Conservation (phyloP, 2,797 vertebrate genomes). For the Hybognathus amarus region DNA sequence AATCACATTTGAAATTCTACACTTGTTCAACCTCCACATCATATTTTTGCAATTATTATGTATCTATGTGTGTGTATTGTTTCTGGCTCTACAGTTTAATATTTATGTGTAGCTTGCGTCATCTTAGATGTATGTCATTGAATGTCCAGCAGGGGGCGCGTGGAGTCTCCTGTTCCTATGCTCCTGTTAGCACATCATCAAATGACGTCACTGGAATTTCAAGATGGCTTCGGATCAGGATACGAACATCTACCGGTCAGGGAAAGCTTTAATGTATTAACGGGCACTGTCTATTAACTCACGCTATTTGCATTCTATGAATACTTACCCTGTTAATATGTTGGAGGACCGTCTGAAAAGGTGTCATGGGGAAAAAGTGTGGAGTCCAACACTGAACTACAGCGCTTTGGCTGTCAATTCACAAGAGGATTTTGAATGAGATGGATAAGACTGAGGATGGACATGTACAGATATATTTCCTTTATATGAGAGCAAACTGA, state of each 20-base stretch:
- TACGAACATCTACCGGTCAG: constrained; percentile 41
- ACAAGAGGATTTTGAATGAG: constrained; percentile 39
- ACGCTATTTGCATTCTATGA: neutral
- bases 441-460: constrained; percentile 50
- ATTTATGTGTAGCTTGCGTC: neutral
- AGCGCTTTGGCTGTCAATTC: constrained; percentile 29
- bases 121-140: neutral
- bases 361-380: neutral
- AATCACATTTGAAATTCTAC: no score
- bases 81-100: neutral
- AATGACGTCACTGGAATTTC: constrained; percentile 64
- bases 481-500: constrained; percentile 32
- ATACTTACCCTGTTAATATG: neutral
- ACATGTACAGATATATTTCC: constrained; percentile 5
- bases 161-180: neutral
- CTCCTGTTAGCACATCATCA: neutral
- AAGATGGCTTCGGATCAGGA: constrained; percentile 61
- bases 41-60: neutral
- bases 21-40: no score
- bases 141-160: constrained; percentile 37
- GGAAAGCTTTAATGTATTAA: neutral
- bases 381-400: neutral
- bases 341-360: neutral
- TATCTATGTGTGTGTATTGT: neutral
- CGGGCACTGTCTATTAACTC: neutral